Evolutionary conservation across 2,888 invertebrate species (phyloP).

Genomic region (Drosophila nr. perissopoda): DNA sequence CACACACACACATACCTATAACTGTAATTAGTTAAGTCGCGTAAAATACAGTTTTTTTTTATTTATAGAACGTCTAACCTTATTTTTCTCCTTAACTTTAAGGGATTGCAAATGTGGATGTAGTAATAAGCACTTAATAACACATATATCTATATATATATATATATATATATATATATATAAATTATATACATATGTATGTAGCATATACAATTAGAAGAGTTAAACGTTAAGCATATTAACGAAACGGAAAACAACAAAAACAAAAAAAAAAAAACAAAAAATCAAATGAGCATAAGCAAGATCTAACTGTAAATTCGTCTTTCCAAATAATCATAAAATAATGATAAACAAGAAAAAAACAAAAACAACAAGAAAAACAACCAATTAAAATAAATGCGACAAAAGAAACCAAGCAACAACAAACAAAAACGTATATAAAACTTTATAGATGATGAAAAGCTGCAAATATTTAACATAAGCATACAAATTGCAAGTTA

Average conservation of each 20-base stretch:
- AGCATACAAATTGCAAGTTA: slow-evolving; percentile 30
- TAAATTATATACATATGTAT: slow-evolving; percentile 44
- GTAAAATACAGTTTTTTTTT: slow-evolving; percentile 49
- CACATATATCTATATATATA: slow-evolving; percentile 9
- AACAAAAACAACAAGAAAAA: slow-evolving; percentile 25
- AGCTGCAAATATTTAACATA: slow-evolving; percentile 35
- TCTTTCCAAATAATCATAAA: slow-evolving; percentile 72
- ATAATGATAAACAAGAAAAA: slow-evolving; percentile 42
- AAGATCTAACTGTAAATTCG: slow-evolving; percentile 73
- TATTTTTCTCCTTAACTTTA: slow-evolving; percentile 51
- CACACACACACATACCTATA: slow-evolving; percentile 18
- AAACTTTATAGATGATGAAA: slow-evolving; percentile 26
- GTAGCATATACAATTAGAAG: slow-evolving; percentile 48
- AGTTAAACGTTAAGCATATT: slow-evolving; percentile 44
- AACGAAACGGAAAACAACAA: slow-evolving; percentile 33
- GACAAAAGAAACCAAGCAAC: slow-evolving; percentile 39
- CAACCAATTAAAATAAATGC: slow-evolving; percentile 49
- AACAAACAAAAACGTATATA: slow-evolving; percentile 23
- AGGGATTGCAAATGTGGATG: slow-evolving; percentile 40
- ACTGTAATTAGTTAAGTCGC: slow-evolving; percentile 60
- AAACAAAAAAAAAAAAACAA: slow-evolving; percentile 29
- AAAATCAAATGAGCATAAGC: slow-evolving; percentile 45
- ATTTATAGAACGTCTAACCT: slow-evolving; percentile 53
- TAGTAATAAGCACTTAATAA: slow-evolving; percentile 51
- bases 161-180: slow-evolving; percentile 18